Base-by-base conservation (phyloP, 2,797 vertebrate species). In the Labeo calbasu region DNA sequence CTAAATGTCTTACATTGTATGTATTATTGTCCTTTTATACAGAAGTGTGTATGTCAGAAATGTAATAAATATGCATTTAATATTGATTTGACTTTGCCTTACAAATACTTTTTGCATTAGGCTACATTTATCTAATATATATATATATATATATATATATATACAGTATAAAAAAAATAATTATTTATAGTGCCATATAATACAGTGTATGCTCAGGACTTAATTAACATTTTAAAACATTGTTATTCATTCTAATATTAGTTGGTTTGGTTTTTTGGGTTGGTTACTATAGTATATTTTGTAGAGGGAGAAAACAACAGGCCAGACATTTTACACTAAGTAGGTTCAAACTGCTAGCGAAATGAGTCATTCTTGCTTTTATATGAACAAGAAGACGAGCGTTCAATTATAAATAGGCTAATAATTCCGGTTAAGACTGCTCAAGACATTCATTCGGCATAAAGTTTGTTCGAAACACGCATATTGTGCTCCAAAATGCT, bases 51-150 rank as follows among this genome's bases (percentile, higher is more conserved):
- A 73, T 85, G 84, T 82, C 75, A 32, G 7, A 84, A 78, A 70
- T 75, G 21, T 79, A 66, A 86, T 81, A n/a, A 87, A 28, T 79
- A 69, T 83, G 13, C 14, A 57, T 69, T 57, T 79, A 80, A 73
- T 59, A 48, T 50, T 82, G 5, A 36, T 36, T 55, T 70, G 14
- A 3, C n/a, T 23, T 69, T 43, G 19, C 19, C 25, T 28, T 3
- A 11, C 23, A 21, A 12, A 40, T 57, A 19, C 25, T 63, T 43
- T 78, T 65, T 40, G 51, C 11, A 8, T 43, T 46, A 10, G 4
- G 4, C 32, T 2, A 46, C 1, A 1, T 43, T 8, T 46, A 46
- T 46, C 8, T 46, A 36, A 9, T 9, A 46, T 2, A 46, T 46
- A 43, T 9, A 46, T 46, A 36, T 36, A 36, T 32, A 32, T 32